phyloP scores from a whole-genome alignment of 2,797 vertebrate species.

The Coranthus polyacanthus region DNA sequence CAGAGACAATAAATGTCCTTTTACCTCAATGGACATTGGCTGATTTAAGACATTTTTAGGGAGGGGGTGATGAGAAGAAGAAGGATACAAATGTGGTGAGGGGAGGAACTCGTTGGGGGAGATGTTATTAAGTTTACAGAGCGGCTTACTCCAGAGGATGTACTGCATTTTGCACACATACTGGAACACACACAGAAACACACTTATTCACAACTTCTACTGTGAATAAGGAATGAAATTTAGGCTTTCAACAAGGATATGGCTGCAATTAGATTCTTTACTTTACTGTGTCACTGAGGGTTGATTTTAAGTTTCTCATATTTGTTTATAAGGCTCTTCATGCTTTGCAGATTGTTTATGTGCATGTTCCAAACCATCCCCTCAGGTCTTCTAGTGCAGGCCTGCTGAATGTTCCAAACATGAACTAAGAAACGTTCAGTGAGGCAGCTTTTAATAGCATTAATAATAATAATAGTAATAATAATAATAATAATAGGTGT shows the following conservation, averaged over 20 bases:
- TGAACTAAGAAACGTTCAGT: too few species aligned
- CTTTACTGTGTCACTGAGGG: too few species aligned
- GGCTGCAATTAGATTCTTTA: background rate
- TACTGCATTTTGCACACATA: background rate
- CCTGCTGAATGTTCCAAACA: too few species aligned
- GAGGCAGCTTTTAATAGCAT: too few species aligned
- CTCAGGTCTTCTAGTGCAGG: too few species aligned
- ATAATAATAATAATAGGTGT: too few species aligned
- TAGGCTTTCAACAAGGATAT: background rate
- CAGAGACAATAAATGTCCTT: constrained; percentile 6
- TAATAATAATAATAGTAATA: too few species aligned
- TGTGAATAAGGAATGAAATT: constrained; percentile 22
- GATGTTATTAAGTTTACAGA: constrained; percentile 41
- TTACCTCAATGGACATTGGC: constrained; percentile 29
- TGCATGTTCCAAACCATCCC: too few species aligned
- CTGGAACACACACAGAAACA: background rate
- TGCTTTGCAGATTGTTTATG: too few species aligned
- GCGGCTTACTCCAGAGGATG: constrained; percentile 19
- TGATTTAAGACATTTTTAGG: constrained; percentile 29
- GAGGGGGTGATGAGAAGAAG: constrained; percentile 28
- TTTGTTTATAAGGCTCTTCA: too few species aligned
- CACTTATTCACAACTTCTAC: background rate
- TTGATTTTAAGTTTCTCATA: too few species aligned
- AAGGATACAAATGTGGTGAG: constrained; percentile 12
- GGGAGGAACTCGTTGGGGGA: constrained; percentile 8